Evolutionary conservation across 2,797 vertebrate species (phyloP), one percentile per base, ranked within the genome.

Genomic region (Pseudochirops cupreus): DNA sequence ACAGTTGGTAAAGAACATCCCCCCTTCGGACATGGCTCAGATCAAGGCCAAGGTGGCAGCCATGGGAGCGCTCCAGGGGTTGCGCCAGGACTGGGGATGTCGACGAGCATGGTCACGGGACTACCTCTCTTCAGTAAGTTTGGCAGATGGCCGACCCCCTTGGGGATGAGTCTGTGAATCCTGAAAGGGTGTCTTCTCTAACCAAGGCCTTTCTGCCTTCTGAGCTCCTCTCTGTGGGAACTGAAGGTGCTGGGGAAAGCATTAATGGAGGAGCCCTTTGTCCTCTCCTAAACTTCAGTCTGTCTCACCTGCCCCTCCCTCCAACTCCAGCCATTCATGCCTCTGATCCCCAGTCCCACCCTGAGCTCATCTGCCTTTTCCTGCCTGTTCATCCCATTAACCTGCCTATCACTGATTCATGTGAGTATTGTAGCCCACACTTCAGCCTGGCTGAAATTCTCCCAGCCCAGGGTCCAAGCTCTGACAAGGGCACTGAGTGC

Each of bases 1-100:
- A 94, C 99, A 99, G 99, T 98, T 99, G 10, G 98, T 99, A 58
- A 99, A 99, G 98, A 99, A 99, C 97, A 99, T 99, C 94, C 99
- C 99, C 0, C 99, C 99, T 0, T 99, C 99, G 0, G 99, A 99
- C 96, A 99, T 99, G 99, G 98, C 97, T 3, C 99, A 99, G 97
- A 99, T 99, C 94, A 99, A 99, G 91, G 99, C 99, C 96, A 99
- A 99, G 96, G 99, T 99, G 97, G 99, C 99, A 0, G 99, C 99
- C 50, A 98, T 99, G 97, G 98, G 94, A 0, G 98, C 97, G 0
- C 98, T 99, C 98, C 98, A 98, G 0, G 99, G 99, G 9, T 98
- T 99, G 90, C 99, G 99, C 59, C 98, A 98, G 31, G 99, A 99
- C 97, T 99, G 99, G 99, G 99, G 99, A 3, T 98, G 99, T 93